A percentile compares a stretch with the other conserved stretches of the same genome.
phyloP scores from a whole-genome alignment of 2,113 vertebrate species.

The Sciurus niger region DNA sequence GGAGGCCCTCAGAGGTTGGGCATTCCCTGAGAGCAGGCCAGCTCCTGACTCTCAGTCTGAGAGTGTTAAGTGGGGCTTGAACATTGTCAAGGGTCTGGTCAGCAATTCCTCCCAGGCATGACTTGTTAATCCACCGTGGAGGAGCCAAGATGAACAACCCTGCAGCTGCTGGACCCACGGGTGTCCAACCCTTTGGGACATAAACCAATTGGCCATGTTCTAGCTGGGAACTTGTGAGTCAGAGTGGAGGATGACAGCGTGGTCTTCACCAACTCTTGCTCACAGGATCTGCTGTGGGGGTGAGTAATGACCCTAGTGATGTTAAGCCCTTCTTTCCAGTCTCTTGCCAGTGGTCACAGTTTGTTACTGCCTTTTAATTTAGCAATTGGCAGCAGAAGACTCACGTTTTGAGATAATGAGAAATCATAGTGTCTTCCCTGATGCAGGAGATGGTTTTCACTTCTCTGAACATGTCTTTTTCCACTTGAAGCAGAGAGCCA shows the following conservation, averaged over 20 bases:
- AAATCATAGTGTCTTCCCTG: not conserved
- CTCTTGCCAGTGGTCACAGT: constrained; percentile 65
- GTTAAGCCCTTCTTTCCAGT: constrained; percentile 58
- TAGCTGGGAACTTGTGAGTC: constrained; percentile 73
- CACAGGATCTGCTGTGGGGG: constrained; percentile 50
- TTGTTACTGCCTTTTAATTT: constrained; percentile 68
- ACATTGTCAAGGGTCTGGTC: constrained; percentile 57
- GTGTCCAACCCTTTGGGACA: constrained; percentile 22
- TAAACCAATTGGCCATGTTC: constrained; percentile 64
- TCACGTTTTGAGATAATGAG: constrained; percentile 44
- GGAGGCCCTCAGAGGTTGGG: not conserved
- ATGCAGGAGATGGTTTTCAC: not conserved
- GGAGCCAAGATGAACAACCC: constrained; percentile 38
- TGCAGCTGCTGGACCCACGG: constrained; percentile 71
- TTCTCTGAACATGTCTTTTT: not conserved
- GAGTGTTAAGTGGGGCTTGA: constrained; percentile 53
- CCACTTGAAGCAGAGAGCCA: not conserved
- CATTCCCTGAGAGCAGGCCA: not conserved
- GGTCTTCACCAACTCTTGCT: not conserved
- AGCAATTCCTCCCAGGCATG: constrained; percentile 21
- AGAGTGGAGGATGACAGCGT: constrained; percentile 52
- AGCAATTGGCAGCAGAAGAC: constrained; percentile 33
- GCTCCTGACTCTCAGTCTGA: not conserved
- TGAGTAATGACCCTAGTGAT: constrained; percentile 28
- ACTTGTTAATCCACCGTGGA: constrained; percentile 53